Base-by-base conservation (phyloP, 2,797 vertebrate genomes). In the Orientallactaga sibirica region DNA sequence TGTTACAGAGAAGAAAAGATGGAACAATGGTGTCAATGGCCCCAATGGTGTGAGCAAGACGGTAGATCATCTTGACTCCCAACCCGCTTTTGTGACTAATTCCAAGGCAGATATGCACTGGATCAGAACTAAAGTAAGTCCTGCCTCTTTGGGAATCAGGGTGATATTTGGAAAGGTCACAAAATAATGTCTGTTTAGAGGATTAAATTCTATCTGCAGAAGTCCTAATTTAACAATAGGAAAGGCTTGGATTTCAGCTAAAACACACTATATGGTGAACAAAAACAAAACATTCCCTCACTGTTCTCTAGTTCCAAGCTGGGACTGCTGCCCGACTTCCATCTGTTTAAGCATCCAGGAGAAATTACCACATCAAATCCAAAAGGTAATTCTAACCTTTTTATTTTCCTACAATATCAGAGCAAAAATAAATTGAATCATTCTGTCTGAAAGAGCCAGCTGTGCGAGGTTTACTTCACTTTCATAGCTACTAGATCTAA, bases 401-500 rank as follows among this genome's bases (percentile, higher is more conserved):
- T 92, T 77, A 79, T 90, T 94, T 94, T 85, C 66, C 80, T 96
- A 87, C 66, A 96, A 92, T 89, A 97, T 5, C 90, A 74, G 92
- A 93, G 97, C 76, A 96, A 93, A 91, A 98, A 97, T 96, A 97
- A 97, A 97, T 94, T 64, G 95, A 90, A 85, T 97, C 78, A 70
- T 48, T 80, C 94, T 94, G 88, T 75, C 91, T 92, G 92, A 93
- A 93, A 96, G 84, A 96, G 37, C 85, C 29, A 96, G 91, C 93
- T 96, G 95, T 75, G 91, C 62, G 78, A 94, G 83, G 83, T 96
- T 97, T 95, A 74, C 77, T 37, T 92, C 78, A 74, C 68, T 97
- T 91, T 95, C 97, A 79, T 86, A 88, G 90, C 96, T 96, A 93
- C 83, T 85, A 95, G 94, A 91, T 94, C 84, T 95, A 92, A 96